Evolutionary conservation across 2,888 invertebrate genomes (phyloP), one percentile per base, ranked within the genome.

Genomic region (Meiosimyza decipiens): DNA sequence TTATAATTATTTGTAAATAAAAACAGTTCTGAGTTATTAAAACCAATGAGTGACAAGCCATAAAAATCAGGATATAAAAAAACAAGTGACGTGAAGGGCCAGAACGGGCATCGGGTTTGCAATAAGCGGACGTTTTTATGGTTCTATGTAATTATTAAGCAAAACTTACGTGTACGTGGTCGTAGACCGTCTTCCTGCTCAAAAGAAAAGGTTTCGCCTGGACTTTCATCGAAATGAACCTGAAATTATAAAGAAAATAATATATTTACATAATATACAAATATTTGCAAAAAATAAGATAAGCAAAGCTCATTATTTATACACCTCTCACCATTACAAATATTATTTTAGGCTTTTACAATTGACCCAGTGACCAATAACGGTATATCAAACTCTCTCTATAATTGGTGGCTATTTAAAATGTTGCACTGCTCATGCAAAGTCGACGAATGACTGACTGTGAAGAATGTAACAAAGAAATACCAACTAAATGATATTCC

Each of bases 181-280:
- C 33, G 49, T 16, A 60, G 28, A 28, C 33, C 28, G 52, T 52
- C 51, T 60, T 60, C 62, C 51, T 60, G n/a, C 54, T 71, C 60
- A 57, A 57, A 13, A n/a, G 65, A 18, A 65, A 50, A 18, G n/a
- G 50, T 33, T 15, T 71, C 67, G 6, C 13, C 49, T 59, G 59
- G 60, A 66, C 28, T 52, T 67, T 72, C 67, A 66, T 72, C 60
- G 72, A 72, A 72, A 40, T 72, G 65, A 59, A 66, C 66, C 65
- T 65, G 1, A 40, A 40, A 40, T 40, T 6, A 49, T 3, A 71
- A 71, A 64, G 13, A 47, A 47, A 59, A 59, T 28, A 3, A 18
- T 40, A 28, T 15, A 40, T 9, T 40, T 40, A 40, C 2, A 40
- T 40, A 40, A 40, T 4, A 40, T 3, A 40, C 28, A 40, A 7